Evolutionary conservation across 53 echinoderm and acorn worm species (phyloP), one percentile per base, ranked within the genome.

Genomic region (Temnopleurus reevesii): DNA sequence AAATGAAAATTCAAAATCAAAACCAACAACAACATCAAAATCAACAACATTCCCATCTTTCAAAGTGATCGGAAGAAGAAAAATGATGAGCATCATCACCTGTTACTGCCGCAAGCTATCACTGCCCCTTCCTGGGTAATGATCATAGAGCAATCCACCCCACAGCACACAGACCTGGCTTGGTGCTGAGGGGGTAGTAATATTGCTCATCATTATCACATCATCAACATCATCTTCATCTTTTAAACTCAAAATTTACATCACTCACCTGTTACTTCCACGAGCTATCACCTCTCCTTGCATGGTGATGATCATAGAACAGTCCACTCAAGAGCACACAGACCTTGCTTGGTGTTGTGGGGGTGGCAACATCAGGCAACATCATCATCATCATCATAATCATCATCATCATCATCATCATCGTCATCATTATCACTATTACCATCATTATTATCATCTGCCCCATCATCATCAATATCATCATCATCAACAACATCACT

Each of bases 221-320:
- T n/a, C n/a, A n/a, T n/a, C n/a, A n/a, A n/a, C n/a, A n/a, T n/a
- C n/a, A n/a, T n/a, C n/a, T n/a, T n/a, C n/a, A n/a, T n/a, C n/a
- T n/a, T n/a, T n/a, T n/a, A n/a, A n/a, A n/a, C n/a, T n/a, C n/a
- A n/a, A n/a, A n/a, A n/a, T n/a, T n/a, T n/a, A n/a, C n/a, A n/a
- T n/a, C n/a, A n/a, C n/a, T 53, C 45, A 97, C 98, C 98, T 95
- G 81, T 97, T 97, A 59, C 93, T 95, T 76, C 98, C 98, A 91
- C 98, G 95, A 26, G 93, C 94, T 13, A 97, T 88, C 33, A 97
- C 91, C 30, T 66, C 92, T n/a, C 90, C 91, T 63, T 93, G 89
- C 12, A 46, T 90, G 18, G 98, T 95, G 15, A 97, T 46, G 4
- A 97, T 27, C 41, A 95, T 46, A 8, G 95, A 95, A 83, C 98